Percentiles rank a stretch among this genome's conserved stretches.
Conservation (phyloP, 2,888 invertebrate species). For the Athalia circularis region DNA sequence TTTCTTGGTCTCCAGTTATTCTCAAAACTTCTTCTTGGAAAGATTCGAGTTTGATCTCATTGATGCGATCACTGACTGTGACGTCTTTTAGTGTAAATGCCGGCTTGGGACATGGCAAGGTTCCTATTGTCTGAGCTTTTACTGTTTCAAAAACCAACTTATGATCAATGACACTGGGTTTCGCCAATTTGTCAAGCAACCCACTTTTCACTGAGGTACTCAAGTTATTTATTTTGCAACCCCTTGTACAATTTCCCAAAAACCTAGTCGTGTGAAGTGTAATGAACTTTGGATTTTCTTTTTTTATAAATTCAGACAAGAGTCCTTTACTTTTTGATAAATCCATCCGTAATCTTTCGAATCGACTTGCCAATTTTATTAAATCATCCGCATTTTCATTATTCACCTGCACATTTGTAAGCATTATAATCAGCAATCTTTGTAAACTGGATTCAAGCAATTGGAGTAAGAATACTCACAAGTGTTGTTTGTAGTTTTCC, state of each 20-base stretch:
- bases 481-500: slow-evolving; percentile 46
- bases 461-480: slow-evolving; percentile 33
- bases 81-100: slow-evolving; percentile 72
- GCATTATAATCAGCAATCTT: too few species aligned
- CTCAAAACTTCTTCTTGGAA: slow-evolving; percentile 75
- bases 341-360: slow-evolving; percentile 50
- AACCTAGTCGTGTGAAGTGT: slow-evolving; percentile 54
- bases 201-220: slow-evolving; percentile 45
- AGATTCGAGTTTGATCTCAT: slow-evolving; percentile 73
- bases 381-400: slow-evolving; percentile 52
- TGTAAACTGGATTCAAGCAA: slow-evolving; percentile 27
- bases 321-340: slow-evolving; percentile 47
- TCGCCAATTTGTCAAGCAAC: slow-evolving; percentile 51
- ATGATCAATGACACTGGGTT: slow-evolving; percentile 52
- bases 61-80: slow-evolving; percentile 74
- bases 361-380: slow-evolving; percentile 49
- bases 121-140: slow-evolving; percentile 58
- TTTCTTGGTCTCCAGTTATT: slow-evolving; percentile 74
- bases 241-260: slow-evolving; percentile 54
- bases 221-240: slow-evolving; percentile 55
- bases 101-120: slow-evolving; percentile 61
- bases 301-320: slow-evolving; percentile 47
- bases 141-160: slow-evolving; percentile 63
- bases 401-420: slow-evolving; percentile 55
- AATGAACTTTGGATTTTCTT: slow-evolving; percentile 49